These are phyloP conservation scores for Leuctra nigra DNA, from an alignment of 2,888 invertebrate species.

Conservation along the genomic window DNA sequence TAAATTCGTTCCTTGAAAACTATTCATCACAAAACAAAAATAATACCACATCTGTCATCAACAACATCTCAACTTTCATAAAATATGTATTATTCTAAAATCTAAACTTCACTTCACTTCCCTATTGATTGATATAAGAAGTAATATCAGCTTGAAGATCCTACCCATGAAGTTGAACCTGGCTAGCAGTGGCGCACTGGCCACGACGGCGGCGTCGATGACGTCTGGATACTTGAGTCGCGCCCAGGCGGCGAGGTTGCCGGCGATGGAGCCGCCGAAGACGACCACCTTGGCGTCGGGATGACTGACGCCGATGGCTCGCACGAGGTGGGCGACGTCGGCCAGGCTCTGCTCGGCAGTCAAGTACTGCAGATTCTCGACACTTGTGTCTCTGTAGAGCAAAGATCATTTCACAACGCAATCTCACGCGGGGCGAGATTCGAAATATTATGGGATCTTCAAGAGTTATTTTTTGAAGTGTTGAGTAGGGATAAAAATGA, in stretches of 20 bases:
- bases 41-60: too few relatives aligned
- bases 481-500: too few relatives aligned
- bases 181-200: conserved; percentile 52
- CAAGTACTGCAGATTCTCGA: conserved; percentile 52
- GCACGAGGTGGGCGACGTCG: conserved; percentile 55
- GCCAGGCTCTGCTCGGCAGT: conserved; percentile 59
- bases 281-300: conserved; percentile 40
- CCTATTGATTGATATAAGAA: neutral
- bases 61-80: too few relatives aligned
- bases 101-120: neutral
- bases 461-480: too few relatives aligned
- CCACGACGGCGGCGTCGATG: conserved; percentile 47
- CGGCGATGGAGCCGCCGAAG: conserved; percentile 54
- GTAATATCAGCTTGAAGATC: neutral
- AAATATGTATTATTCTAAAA: too few relatives aligned
- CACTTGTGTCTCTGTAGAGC: conserved; percentile 46
- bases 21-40: too few relatives aligned
- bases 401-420: too few relatives aligned
- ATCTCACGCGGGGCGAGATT: too few relatives aligned
- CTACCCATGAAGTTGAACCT: conserved; percentile 42
- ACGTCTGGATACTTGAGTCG: conserved; percentile 51
- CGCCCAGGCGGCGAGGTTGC: conserved; percentile 54
- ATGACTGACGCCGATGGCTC: neutral
- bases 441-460: too few relatives aligned
- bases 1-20: too few relatives aligned